Conservation (phyloP, 2,888 invertebrate genomes). For the Cephus rjabovi region DNA sequence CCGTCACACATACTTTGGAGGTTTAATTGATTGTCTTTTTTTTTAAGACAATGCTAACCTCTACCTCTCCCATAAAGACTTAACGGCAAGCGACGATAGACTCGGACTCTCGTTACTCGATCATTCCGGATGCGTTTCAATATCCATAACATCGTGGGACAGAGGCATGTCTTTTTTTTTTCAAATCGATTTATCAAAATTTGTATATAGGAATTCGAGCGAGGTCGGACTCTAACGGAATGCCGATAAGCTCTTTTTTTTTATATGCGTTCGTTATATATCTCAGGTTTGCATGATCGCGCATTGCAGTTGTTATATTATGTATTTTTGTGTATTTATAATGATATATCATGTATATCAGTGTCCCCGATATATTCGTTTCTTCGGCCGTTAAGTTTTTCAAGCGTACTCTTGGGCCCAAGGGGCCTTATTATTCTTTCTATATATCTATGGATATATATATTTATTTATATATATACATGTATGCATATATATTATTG, state of each 20-base stretch:
- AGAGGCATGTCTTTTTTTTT: background rate
- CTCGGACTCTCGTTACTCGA: background rate
- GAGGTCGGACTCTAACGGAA: background rate
- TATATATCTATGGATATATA: conserved; percentile 17
- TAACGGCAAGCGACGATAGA: background rate
- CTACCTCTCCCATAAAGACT: background rate
- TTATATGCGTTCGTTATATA: background rate
- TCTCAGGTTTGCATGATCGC: background rate
- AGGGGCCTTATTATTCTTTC: conserved; percentile 10
- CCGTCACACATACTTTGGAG: conserved; percentile 48
- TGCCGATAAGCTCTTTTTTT: background rate
- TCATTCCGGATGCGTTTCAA: background rate
- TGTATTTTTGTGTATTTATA: background rate
- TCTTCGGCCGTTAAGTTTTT: background rate
- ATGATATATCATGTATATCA: background rate
- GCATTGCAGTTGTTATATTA: background rate
- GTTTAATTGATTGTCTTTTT: background rate
- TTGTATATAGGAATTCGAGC: background rate
- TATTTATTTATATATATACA: conserved; percentile 19
- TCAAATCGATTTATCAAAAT: background rate
- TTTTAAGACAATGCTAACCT: background rate
- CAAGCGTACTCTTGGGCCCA: background rate
- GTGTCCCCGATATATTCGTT: background rate
- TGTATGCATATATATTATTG: conserved; percentile 7
- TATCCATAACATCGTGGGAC: background rate